Evolutionary conservation across 2,888 invertebrate species (phyloP), one percentile per base, ranked within the genome.

Genomic region (Limulus polyphemus): DNA sequence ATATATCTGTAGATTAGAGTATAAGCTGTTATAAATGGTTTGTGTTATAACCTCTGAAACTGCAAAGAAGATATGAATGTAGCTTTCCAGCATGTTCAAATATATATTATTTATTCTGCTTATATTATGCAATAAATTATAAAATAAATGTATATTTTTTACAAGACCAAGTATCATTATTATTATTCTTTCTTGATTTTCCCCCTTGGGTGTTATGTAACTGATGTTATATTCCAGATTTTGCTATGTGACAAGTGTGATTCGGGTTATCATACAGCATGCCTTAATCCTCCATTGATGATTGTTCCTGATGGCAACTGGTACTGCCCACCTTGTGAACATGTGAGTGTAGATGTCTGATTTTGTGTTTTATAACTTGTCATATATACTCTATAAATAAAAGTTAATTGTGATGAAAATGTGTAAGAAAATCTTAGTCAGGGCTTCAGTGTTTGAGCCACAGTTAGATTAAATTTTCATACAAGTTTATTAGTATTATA

Each of bases 271-370:
- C 98, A 99, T 80, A 95, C 93, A 65, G 90, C 90, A 55, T 99
- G 98, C 74, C 82, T 98, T 51, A 84, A 89, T 65, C 98, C 98
- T 0, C 84, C 93, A 63, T 82, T 99, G 54, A 85, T 95, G 78
- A 83, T 90, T 48, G 89, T 99, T 71, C 99, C 98, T 0, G 93
- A 94, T 75, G 97, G 97, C 0, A 90, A 95, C 76, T 99, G 98
- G 99, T 92, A 84, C 78, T 99, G 99, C 77, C 98, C 98, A 49
- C 89, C 90, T 0, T 99, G 98, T 78, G 90, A 93, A 76, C 98
- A 98, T 78, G 90, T 69, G 59, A 62, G 69, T 56, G 48, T 10
- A 12, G 16, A 17, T 60, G 16, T 55, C 58, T 32, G 13, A 14
- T 47, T 49, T 7, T 17, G 10, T 32, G 32, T 32, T 32, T 32